Evolutionary conservation across 2,888 invertebrate genomes (phyloP).

Genomic region (Idaea aversata): DNA sequence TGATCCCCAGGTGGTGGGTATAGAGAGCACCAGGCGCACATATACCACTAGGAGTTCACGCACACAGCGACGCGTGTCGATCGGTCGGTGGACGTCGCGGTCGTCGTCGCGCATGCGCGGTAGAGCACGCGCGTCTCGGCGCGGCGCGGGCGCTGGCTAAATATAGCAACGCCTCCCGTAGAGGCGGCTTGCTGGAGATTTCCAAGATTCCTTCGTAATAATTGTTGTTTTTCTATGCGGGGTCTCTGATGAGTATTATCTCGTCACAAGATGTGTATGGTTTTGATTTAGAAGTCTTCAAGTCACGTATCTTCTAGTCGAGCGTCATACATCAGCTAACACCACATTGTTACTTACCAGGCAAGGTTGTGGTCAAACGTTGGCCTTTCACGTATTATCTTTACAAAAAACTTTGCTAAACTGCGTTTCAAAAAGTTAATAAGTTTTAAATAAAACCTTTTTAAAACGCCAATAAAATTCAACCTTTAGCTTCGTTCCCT

Average conservation of each 20-base stretch:
- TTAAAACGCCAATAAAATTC: too few species aligned
- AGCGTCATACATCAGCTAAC: too few species aligned
- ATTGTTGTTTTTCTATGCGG: slow-evolving; percentile 15
- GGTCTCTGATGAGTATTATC: not conserved
- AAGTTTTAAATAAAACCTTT: too few species aligned
- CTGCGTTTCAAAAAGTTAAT: too few species aligned
- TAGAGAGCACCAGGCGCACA: slow-evolving; percentile 39
- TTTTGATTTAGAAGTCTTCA: not conserved
- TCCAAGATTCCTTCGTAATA: slow-evolving; percentile 64
- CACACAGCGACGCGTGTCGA: slow-evolving; percentile 31
- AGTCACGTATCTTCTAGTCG: too few species aligned
- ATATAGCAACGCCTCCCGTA: slow-evolving; percentile 71
- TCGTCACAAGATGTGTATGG: not conserved
- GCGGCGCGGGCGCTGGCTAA: slow-evolving; percentile 64
- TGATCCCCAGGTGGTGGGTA: slow-evolving; percentile 31
- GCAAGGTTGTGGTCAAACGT: too few species aligned
- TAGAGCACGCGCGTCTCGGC: slow-evolving; percentile 64
- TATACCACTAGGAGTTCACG: slow-evolving; percentile 38
- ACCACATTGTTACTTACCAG: too few species aligned
- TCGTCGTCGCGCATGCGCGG: slow-evolving; percentile 42
- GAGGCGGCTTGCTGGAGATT: slow-evolving; percentile 65
- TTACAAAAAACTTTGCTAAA: too few species aligned
- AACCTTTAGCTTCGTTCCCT: too few species aligned
- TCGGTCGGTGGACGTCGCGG: not conserved
- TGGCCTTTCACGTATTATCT: too few species aligned